These are phyloP conservation scores for Rhadinocentrus ornatus DNA, from an alignment of 2,797 vertebrate genomes.

Conservation along the genomic window DNA sequence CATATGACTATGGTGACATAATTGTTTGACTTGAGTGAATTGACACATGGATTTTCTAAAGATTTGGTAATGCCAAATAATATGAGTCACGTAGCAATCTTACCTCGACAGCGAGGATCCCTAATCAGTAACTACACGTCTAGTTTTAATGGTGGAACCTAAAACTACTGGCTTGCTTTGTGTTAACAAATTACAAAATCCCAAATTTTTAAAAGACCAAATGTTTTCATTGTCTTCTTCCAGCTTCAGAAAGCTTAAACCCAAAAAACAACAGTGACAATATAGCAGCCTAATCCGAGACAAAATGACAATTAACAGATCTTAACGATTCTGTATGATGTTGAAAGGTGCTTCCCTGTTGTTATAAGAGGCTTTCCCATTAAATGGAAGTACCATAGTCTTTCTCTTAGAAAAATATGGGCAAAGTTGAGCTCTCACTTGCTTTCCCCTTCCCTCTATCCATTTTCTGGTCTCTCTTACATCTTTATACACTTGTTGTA, in stretches of 20 bases:
- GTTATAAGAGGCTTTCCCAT: slow-evolving; percentile 55
- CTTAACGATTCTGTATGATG: slow-evolving; percentile 38
- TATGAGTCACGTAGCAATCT: not conserved
- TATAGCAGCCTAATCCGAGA: slow-evolving; percentile 22
- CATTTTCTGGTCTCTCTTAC: slow-evolving; percentile 33
- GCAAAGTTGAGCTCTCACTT: slow-evolving; percentile 30
- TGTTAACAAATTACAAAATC: slow-evolving; percentile 9
- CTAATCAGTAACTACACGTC: not conserved
- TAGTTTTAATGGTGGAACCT: not conserved
- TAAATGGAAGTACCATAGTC: slow-evolving; percentile 34
- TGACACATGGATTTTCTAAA: too few relatives aligned
- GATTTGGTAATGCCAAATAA: not conserved
- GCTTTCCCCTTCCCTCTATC: not conserved
- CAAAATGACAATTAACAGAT: slow-evolving; percentile 54
- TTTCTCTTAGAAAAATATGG: slow-evolving; percentile 42
- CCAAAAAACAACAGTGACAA: slow-evolving; percentile 14
- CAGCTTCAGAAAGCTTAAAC: slow-evolving; percentile 11
- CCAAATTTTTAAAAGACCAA: not conserved
- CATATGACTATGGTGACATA: too few relatives aligned
- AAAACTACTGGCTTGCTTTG: slow-evolving; percentile 1
- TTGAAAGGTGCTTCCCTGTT: slow-evolving; percentile 50
- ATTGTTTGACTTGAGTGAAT: too few relatives aligned
- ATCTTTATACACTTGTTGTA: slow-evolving; percentile 55
- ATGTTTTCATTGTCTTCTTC: not conserved
- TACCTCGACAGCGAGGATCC: not conserved